Percentiles rank a stretch among this genome's conserved stretches.
Evolutionary conservation across 2,888 invertebrate genomes (phyloP).

Genomic region (Cenopis cana): DNA sequence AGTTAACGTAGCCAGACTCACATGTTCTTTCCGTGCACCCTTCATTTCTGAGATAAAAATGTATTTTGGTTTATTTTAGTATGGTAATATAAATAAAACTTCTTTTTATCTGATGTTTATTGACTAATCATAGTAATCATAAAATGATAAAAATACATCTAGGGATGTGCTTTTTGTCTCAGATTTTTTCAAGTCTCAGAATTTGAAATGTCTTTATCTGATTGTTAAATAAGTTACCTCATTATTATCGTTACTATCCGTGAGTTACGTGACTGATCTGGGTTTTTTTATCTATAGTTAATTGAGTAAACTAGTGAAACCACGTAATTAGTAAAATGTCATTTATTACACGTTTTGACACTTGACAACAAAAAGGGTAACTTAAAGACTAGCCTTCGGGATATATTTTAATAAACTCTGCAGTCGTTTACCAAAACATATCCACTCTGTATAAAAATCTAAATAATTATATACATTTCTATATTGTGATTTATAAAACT

Average conservation of each 20-base stretch:
- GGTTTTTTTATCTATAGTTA: conserved; percentile 13
- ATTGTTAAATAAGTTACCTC: not conserved
- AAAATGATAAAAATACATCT: too few relatives aligned
- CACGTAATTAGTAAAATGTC: conserved; percentile 41
- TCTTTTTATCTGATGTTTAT: too few relatives aligned
- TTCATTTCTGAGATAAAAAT: too few relatives aligned
- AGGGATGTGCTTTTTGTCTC: too few relatives aligned
- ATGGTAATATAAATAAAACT: too few relatives aligned
- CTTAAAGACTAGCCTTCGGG: conserved; percentile 38
- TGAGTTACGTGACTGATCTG: not conserved
- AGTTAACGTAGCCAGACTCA: too few relatives aligned
- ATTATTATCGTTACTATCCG: too few relatives aligned
- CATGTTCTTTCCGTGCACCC: too few relatives aligned
- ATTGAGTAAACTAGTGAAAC: conserved; percentile 27
- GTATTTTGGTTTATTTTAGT: too few relatives aligned
- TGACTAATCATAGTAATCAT: too few relatives aligned
- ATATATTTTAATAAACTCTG: conserved; percentile 24
- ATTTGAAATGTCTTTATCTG: not conserved
- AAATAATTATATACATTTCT: conserved; percentile 43
- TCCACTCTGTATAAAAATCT: conserved; percentile 39
- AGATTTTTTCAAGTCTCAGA: too few relatives aligned
- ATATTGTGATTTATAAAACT: conserved; percentile 41
- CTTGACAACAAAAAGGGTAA: conserved; percentile 38
- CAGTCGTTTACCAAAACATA: conserved; percentile 28
- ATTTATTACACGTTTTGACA: conserved; percentile 35